Evolutionary conservation across 1,140 invertebrate species (phyloP).

Genomic region (Thereuonema tuberculata): DNA sequence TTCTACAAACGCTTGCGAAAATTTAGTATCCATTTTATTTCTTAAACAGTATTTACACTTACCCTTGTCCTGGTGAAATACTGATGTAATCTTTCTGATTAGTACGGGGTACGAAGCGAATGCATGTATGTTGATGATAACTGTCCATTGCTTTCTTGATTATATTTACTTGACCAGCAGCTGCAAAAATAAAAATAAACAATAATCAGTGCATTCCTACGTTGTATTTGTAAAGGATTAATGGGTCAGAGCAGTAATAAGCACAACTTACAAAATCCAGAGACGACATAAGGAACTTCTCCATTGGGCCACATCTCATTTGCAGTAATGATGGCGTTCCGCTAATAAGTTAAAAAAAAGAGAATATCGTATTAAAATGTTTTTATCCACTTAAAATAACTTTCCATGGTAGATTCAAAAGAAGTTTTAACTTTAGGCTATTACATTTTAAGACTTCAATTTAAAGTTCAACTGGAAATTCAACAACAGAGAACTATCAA

Average conservation of each 20-base stretch:
- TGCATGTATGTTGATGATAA: conserved; percentile 29
- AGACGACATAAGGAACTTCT: conserved; percentile 31
- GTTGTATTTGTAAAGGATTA: not conserved
- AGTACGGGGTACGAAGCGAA: conserved; percentile 29
- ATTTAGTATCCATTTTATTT: not conserved
- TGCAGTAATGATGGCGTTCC: conserved; percentile 25
- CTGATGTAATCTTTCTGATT: conserved; percentile 29
- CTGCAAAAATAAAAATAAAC: not conserved
- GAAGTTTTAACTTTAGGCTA: too few relatives aligned
- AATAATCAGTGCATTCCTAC: not conserved
- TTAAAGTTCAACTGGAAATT: too few relatives aligned
- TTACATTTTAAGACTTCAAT: too few relatives aligned
- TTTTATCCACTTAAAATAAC: too few relatives aligned
- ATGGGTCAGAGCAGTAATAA: not conserved
- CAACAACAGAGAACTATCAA: too few relatives aligned
- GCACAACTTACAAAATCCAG: conserved; percentile 22
- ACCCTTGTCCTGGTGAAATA: conserved; percentile 27
- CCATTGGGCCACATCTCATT: conserved; percentile 25
- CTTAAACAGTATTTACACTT: not conserved
- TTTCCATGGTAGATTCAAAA: too few relatives aligned
- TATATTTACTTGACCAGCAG: not conserved
- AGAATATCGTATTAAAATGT: not conserved
- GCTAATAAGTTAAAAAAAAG: not conserved
- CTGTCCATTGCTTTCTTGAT: conserved; percentile 25
- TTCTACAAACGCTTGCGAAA: not conserved